Percentiles rank a stretch among this genome's conserved stretches.
Conservation (phyloP, 1,140 invertebrate species). For the Micrasema longulum region DNA sequence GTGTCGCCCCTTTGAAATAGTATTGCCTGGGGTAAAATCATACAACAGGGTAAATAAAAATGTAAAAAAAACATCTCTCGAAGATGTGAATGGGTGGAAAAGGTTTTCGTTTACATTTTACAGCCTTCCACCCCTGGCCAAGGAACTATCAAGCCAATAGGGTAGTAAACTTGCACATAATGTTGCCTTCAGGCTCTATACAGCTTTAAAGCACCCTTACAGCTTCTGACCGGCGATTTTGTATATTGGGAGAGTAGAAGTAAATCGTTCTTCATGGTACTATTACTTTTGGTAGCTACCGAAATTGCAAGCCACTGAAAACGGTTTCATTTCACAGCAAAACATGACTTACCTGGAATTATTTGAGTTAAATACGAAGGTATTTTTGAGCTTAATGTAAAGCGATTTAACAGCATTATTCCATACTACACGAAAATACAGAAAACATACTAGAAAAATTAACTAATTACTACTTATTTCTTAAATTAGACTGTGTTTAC, state of each 20-base stretch:
- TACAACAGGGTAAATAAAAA: constrained; percentile 12
- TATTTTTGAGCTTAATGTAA: too few species aligned
- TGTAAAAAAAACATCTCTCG: constrained; percentile 13
- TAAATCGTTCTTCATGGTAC: constrained; percentile 4
- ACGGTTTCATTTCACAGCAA: too few species aligned
- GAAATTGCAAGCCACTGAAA: too few species aligned
- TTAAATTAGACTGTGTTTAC: too few species aligned
- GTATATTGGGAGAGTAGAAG: constrained; percentile 26
- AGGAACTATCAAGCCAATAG: constrained; percentile 47
- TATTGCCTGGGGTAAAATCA: constrained; percentile 15
- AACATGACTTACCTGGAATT: too few species aligned
- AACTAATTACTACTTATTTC: too few species aligned
- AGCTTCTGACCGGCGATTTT: constrained; percentile 36
- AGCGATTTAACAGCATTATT: too few species aligned
- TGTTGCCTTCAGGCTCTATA: constrained; percentile 27
- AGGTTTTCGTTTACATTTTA: constrained; percentile 55
- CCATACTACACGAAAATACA: too few species aligned
- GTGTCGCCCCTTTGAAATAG: constrained; percentile 13
- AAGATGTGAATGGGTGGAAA: constrained; percentile 34
- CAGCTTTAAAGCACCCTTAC: constrained; percentile 29
- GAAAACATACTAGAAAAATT: too few species aligned
- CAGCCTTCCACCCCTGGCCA: constrained; percentile 31
- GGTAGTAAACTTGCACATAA: constrained; percentile 40
- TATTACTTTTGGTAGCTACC: too few species aligned
- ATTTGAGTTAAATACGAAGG: too few species aligned